Conservation (phyloP, 1,140 invertebrate species). For the Bombyx mori region DNA sequence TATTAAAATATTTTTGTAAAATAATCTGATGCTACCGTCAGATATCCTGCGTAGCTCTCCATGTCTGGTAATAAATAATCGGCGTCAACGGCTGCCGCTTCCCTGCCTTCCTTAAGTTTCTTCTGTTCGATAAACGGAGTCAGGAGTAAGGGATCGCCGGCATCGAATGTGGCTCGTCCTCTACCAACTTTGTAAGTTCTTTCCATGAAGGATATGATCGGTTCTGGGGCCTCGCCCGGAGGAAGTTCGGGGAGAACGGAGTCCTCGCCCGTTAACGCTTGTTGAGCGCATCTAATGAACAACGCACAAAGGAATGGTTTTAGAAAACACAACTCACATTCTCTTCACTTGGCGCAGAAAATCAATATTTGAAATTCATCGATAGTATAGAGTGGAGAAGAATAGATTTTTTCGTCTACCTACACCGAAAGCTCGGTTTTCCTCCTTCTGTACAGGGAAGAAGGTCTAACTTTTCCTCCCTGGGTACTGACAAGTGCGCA, state of each 20-base stretch:
- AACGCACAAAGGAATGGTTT: background rate
- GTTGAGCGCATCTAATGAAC: slow-evolving; percentile 25
- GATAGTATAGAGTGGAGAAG: no score
- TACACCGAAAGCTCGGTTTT: no score
- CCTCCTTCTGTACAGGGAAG: no score
- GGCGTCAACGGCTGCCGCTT: slow-evolving; percentile 50
- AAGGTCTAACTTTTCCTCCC: no score
- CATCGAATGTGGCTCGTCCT: slow-evolving; percentile 23
- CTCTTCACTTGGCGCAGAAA: background rate
- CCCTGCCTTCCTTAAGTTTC: slow-evolving; percentile 49
- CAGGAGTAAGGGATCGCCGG: slow-evolving; percentile 51
- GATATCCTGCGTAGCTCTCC: slow-evolving; percentile 63
- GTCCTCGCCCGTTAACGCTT: slow-evolving; percentile 22
- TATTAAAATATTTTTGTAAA: background rate
- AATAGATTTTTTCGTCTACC: no score
- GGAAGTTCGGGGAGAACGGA: slow-evolving; percentile 43
- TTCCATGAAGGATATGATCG: slow-evolving; percentile 56
- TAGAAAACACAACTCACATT: background rate
- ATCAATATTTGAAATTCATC: background rate
- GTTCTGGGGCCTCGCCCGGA: slow-evolving; percentile 53
- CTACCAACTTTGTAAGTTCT: slow-evolving; percentile 37
- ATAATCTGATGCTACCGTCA: slow-evolving; percentile 35
- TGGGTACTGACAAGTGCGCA: no score
- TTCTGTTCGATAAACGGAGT: slow-evolving; percentile 50
- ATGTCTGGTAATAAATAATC: slow-evolving; percentile 48